Evolutionary conservation across 2,888 invertebrate genomes (phyloP).

Genomic region (Cremastobaeus sp.): DNA sequence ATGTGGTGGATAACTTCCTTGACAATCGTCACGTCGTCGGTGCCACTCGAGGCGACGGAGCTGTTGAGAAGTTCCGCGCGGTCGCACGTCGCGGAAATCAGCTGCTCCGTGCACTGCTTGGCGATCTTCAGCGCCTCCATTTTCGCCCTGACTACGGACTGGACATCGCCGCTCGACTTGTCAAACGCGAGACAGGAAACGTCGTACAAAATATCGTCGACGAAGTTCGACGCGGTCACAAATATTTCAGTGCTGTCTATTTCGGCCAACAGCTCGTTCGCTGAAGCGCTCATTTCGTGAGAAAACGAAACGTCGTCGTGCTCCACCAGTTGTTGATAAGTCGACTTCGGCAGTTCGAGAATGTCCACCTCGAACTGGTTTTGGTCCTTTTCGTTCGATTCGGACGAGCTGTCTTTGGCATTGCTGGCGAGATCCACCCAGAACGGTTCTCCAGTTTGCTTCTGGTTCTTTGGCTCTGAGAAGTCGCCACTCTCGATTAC

Average conservation of each 20-base stretch:
- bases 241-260: slow-evolving; percentile 66
- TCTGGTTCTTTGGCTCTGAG: neutral
- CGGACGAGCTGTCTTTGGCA: slow-evolving; percentile 3
- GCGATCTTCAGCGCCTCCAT: slow-evolving; percentile 50
- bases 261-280: slow-evolving; percentile 72
- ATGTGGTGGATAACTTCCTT: slow-evolving; percentile 72
- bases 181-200: slow-evolving; percentile 58
- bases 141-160: slow-evolving; percentile 46
- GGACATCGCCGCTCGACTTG: slow-evolving; percentile 12
- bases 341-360: slow-evolving; percentile 66
- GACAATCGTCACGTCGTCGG: slow-evolving; percentile 64
- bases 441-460: neutral
- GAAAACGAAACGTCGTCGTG: slow-evolving; percentile 68
- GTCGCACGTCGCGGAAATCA: slow-evolving; percentile 32
- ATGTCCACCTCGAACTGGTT: slow-evolving; percentile 66
- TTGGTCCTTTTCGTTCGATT: slow-evolving; percentile 1
- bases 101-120: slow-evolving; percentile 25
- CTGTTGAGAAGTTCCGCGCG: neutral
- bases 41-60: slow-evolving; percentile 1
- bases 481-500: neutral
- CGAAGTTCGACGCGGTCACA: slow-evolving; percentile 63
- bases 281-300: slow-evolving; percentile 69
- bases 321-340: slow-evolving; percentile 65
- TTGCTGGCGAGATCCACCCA: neutral
- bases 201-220: slow-evolving; percentile 66